These are phyloP conservation scores for Danio rerio DNA, from an alignment of 2,113 vertebrate genomes.

Conservation along the genomic window GRCz12tu NC_133186.1:23855001-23855500, in stretches of 20 bases:
- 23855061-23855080: no score
- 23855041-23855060: no score
- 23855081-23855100: no score
- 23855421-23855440: conserved; percentile 77
- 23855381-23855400: conserved; percentile 65
- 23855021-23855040: no score
- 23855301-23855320: neutral
- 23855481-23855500: conserved; percentile 79
- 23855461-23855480: conserved; percentile 72
- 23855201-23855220: no score
- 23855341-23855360: conserved; percentile 8
- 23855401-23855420: conserved; percentile 73
- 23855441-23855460: conserved; percentile 76
- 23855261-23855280: neutral
- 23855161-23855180: no score
- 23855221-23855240: neutral
- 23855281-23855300: neutral
- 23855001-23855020: no score
- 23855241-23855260: neutral
- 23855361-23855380: conserved; percentile 46
- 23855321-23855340: conserved; percentile 14
- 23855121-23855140: no score
- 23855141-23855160: no score
- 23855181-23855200: no score
- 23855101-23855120: no score